Conservation (phyloP, 1,140 invertebrate species). For the Pinna nobilis region DNA sequence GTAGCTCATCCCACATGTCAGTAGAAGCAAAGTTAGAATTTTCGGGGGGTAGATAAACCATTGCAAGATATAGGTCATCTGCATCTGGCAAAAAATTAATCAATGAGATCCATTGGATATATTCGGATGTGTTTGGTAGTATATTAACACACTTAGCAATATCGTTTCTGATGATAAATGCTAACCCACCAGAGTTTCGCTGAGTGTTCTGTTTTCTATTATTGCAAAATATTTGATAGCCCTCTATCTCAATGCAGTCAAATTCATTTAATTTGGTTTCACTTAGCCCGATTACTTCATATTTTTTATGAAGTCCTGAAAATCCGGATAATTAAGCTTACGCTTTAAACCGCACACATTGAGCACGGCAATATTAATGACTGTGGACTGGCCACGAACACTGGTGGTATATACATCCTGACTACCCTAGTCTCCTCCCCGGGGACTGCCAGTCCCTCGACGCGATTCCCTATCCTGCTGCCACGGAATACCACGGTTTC, state of each 20-base stretch:
- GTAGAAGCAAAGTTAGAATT: neutral
- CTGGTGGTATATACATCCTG: neutral
- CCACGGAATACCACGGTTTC: too few relatives aligned
- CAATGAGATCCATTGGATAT: neutral
- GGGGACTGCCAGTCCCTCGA: too few relatives aligned
- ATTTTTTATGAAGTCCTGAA: neutral
- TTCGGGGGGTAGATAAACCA: neutral
- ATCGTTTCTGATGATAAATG: neutral
- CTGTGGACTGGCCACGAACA: neutral
- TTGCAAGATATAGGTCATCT: neutral
- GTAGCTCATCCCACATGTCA: neutral
- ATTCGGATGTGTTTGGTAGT: neutral
- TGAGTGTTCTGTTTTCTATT: neutral
- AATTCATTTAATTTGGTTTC: neutral
- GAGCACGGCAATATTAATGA: neutral
- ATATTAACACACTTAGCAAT: neutral
- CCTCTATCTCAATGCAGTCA: neutral
- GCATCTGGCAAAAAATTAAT: neutral
- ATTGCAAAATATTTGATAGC: neutral
- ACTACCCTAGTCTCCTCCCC: neutral
- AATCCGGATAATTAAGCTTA: neutral
- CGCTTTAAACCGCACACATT: neutral
- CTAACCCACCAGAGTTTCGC: neutral
- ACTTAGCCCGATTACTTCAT: neutral
- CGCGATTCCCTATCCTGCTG: too few relatives aligned